These are phyloP conservation scores for Rhodeus uyekii DNA, from an alignment of 2,797 vertebrate genomes.

Conservation along the genomic window DNA sequence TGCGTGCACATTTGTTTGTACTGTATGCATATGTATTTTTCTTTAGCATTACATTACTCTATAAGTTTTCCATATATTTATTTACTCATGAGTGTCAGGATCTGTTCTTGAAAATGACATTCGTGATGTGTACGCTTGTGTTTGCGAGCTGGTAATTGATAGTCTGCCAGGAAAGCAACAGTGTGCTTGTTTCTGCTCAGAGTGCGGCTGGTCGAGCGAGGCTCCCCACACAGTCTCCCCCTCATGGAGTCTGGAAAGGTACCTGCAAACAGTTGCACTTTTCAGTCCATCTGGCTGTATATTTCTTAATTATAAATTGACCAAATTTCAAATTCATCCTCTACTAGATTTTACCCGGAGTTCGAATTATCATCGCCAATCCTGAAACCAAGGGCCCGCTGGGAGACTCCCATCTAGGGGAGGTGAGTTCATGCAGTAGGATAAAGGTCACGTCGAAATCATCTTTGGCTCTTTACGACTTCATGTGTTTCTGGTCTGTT, in stretches of 20 bases:
- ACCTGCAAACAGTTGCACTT: conserved; percentile 62
- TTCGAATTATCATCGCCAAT: conserved; percentile 98
- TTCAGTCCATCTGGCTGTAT: neutral
- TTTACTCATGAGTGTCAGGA: neutral
- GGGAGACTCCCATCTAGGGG: conserved; percentile 97
- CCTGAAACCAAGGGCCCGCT: conserved; percentile 98
- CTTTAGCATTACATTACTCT: neutral
- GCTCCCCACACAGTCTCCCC: conserved; percentile 95
- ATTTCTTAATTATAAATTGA: neutral
- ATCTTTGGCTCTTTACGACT: neutral
- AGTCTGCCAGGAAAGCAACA: neutral
- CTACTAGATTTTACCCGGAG: conserved; percentile 92
- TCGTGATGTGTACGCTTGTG: neutral
- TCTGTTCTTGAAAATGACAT: neutral
- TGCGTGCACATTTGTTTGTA: neutral
- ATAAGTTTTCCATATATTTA: neutral
- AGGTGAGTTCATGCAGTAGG: conserved; percentile 75
- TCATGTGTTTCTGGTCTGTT: neutral
- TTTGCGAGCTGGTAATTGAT: neutral
- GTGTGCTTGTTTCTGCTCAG: conserved; percentile 68
- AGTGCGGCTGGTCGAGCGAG: conserved; percentile 94
- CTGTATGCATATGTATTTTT: neutral
- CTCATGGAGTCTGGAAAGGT: conserved; percentile 99
- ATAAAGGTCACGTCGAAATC: neutral
- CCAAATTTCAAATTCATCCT: conserved; percentile 15